Conservation (phyloP, 2,113 vertebrate species). For the Piprites chloris region DNA sequence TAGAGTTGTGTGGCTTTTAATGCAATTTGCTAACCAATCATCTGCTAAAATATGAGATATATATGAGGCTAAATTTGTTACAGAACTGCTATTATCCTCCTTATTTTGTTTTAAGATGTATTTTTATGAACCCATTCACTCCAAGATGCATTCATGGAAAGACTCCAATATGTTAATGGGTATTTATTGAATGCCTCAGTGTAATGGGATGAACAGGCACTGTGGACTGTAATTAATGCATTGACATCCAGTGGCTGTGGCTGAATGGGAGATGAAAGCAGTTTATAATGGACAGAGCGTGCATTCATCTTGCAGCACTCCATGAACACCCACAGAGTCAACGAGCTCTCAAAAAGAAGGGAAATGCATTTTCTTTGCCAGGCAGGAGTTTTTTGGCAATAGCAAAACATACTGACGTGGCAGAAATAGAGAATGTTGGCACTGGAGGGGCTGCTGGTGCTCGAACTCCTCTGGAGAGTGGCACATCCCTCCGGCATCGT, state of each 20-base stretch:
- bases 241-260: not conserved
- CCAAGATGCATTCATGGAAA: not conserved
- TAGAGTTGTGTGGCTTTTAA: not conserved
- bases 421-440: not conserved
- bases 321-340: not conserved
- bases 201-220: not conserved
- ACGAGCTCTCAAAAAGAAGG: not conserved
- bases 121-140: not conserved
- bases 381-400: not conserved
- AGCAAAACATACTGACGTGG: not conserved
- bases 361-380: not conserved
- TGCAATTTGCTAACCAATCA: not conserved
- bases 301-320: not conserved
- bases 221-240: constrained; percentile 9
- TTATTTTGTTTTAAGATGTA: not conserved
- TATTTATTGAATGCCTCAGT: constrained; percentile 36
- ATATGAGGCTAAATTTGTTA: not conserved
- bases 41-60: not conserved
- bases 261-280: constrained; percentile 20
- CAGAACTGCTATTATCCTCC: not conserved
- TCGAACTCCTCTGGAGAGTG: not conserved
- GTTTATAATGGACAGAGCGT: not conserved
- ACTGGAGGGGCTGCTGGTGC: not conserved
- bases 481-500: not conserved
- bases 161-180: not conserved